Evolutionary conservation across 2,888 invertebrate genomes (phyloP), one percentile per base, ranked within the genome.

Genomic region (Mechanitis mazaeus): DNA sequence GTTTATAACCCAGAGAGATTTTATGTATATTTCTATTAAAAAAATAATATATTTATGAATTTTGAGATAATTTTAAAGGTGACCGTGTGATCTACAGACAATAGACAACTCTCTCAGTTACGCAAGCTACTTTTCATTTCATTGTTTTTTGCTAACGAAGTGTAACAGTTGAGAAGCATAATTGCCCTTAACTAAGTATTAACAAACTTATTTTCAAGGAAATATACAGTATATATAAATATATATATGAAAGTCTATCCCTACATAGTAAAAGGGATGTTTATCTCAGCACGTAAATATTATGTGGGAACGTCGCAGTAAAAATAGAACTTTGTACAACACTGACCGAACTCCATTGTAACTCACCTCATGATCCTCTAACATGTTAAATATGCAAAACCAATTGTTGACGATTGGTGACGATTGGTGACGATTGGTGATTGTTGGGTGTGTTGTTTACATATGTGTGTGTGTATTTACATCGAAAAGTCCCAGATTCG

Each of bases 291-390:
- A 59, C 64, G 65, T 70, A 70, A 70, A 70, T 70, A 70, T 69
- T 70, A 67, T 70, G 67, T 66, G 57, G 63, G 61, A 59, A 57
- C 64, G 68, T 66, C 61, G 28, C 67, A 64, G 64, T 68, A 68
- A 70, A 71, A 71, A 72, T 70, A 71, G 71, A 68, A 68, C 71
- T 66, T 71, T 50, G 35, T 35, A 35, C 31, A 50, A 31, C 20
- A 50, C 50, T 31, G 11, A 7, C 47, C n/a, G 50, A 31, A 42
- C 9, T 9, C 42, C 9, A 9, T 42, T 42, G 42, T 7, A 42
- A 11, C 35, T 35, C 35, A 35, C 35, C 35, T 42, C 42, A 42
- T 42, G 42, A 42, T 9, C 42, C 42, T 11, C 42, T 9, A 9
- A 42, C 9, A 42, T 35, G 35, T 42, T 42, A 42, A 9, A 42